Conservation (phyloP, 1,140 invertebrate species). For the Drosophila mojavensis region DNA sequence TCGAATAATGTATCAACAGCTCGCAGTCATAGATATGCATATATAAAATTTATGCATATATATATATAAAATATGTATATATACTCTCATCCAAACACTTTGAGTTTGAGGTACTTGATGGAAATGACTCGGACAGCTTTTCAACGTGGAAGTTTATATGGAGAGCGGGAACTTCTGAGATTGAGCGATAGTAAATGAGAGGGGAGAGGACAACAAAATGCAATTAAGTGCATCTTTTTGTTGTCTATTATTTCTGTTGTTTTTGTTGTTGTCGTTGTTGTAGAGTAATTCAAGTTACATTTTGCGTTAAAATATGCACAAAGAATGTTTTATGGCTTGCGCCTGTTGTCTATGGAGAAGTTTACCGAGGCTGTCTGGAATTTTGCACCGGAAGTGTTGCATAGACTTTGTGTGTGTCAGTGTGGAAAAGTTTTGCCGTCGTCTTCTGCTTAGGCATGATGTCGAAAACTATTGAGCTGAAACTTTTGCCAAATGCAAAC, state of each 20-base stretch:
- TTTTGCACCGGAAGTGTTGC: conserved; percentile 54
- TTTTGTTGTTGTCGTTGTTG: conserved; percentile 4
- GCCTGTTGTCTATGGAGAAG: conserved; percentile 34
- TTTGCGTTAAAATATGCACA: conserved; percentile 56
- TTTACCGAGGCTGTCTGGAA: conserved; percentile 37
- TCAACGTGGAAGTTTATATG: conserved; percentile 32
- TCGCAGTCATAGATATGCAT: conserved; percentile 8
- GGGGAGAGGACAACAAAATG: conserved; percentile 51
- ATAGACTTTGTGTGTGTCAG: conserved; percentile 41
- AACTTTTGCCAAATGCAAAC: conserved; percentile 32
- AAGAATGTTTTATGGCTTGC: conserved; percentile 42
- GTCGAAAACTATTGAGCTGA: conserved; percentile 21
- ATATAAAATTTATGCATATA: conserved; percentile 4
- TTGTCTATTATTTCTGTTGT: conserved; percentile 12
- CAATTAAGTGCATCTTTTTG: conserved; percentile 53
- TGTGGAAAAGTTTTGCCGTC: conserved; percentile 25
- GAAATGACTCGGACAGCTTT: conserved; percentile 34
- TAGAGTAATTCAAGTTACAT: conserved; percentile 61
- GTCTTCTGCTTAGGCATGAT: conserved; percentile 26
- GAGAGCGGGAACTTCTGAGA: conserved; percentile 1
- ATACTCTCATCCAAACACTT: conserved; percentile 14
- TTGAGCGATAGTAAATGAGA: neutral
- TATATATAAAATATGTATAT: neutral
- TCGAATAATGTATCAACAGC: conserved; percentile 7
- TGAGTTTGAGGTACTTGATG: conserved; percentile 27